Evolutionary conservation across 2,888 invertebrate species (phyloP).

Genomic region (Chalcis sispes): DNA sequence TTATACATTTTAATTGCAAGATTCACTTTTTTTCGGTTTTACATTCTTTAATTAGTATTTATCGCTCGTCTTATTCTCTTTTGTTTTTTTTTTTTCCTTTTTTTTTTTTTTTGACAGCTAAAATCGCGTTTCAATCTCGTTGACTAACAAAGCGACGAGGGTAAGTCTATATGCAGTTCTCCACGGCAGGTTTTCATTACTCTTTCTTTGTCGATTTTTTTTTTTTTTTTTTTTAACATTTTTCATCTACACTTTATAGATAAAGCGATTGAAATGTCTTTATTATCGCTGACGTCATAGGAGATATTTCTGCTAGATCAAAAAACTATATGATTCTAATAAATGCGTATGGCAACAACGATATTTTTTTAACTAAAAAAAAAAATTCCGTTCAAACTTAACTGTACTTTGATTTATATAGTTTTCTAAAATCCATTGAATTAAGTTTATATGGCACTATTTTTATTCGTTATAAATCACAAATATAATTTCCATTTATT

Average conservation of each 20-base stretch:
- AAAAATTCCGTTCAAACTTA: no score
- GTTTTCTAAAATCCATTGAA: background rate
- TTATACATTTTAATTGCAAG: conserved; percentile 52
- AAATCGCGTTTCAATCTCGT: conserved; percentile 13
- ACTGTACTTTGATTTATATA: no score
- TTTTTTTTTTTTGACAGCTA: conserved; percentile 8
- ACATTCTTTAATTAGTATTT: conserved; percentile 14
- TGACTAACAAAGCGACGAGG: conserved; percentile 21
- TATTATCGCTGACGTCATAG: no score
- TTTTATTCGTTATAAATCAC: conserved; percentile 1
- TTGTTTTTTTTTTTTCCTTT: background rate
- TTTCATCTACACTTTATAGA: no score
- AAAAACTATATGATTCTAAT: no score
- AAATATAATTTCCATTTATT: background rate
- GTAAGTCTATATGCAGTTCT: conserved; percentile 28
- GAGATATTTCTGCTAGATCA: no score
- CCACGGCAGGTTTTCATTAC: conserved; percentile 49
- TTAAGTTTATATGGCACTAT: conserved; percentile 25
- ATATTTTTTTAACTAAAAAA: no score
- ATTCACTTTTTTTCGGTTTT: conserved; percentile 49
- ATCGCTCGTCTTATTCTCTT: background rate
- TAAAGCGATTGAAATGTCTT: no score
- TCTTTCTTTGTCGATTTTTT: no score
- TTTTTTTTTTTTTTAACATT: no score
- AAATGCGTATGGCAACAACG: no score